A percentile compares a stretch with the other conserved stretches of the same genome.
Conservation (phyloP, 2,113 vertebrate genomes). For the mouse (Mus musculus) region DNA sequence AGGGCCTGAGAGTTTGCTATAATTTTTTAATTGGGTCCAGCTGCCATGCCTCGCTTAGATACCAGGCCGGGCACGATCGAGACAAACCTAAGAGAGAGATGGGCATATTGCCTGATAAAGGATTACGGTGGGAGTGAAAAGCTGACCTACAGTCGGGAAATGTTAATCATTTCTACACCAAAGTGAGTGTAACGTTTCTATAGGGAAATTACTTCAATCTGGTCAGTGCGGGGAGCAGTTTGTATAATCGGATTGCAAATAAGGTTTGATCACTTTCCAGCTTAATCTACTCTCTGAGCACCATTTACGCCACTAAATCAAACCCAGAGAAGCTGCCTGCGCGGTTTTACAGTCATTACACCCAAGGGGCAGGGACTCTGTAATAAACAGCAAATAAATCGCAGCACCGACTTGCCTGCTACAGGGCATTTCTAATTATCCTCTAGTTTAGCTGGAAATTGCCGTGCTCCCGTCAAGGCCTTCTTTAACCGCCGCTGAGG, state of each 20-base stretch:
- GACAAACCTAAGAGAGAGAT: slow-evolving; percentile 83
- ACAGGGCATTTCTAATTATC: slow-evolving; percentile 98
- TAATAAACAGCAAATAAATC: slow-evolving; percentile 98
- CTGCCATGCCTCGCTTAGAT: slow-evolving; percentile 84
- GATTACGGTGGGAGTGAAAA: slow-evolving; percentile 88
- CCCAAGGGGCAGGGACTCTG: slow-evolving; percentile 93
- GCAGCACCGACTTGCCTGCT: slow-evolving; percentile 95
- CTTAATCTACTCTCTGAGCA: slow-evolving; percentile 96
- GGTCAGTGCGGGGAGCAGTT: slow-evolving; percentile 95
- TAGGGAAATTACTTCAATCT: slow-evolving; percentile 94
- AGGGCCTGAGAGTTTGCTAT: slow-evolving; percentile 68
- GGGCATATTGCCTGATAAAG: slow-evolving; percentile 87
- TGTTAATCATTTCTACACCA: slow-evolving; percentile 96
- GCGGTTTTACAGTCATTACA: slow-evolving; percentile 93
- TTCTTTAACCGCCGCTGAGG: slow-evolving; percentile 87
- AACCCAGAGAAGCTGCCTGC: slow-evolving; percentile 92
- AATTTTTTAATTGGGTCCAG: slow-evolving; percentile 53
- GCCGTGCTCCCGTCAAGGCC: slow-evolving; percentile 87
- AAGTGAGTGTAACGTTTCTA: slow-evolving; percentile 93
- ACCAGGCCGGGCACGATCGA: slow-evolving; percentile 63
- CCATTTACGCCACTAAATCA: slow-evolving; percentile 96
- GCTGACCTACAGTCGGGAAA: slow-evolving; percentile 90
- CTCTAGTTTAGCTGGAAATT: slow-evolving; percentile 92
- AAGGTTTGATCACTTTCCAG: slow-evolving; percentile 98
- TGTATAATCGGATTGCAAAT: slow-evolving; percentile 99